phyloP scores from a whole-genome alignment of 1,140 invertebrate genomes.

The Listronotus bonariensis region DNA sequence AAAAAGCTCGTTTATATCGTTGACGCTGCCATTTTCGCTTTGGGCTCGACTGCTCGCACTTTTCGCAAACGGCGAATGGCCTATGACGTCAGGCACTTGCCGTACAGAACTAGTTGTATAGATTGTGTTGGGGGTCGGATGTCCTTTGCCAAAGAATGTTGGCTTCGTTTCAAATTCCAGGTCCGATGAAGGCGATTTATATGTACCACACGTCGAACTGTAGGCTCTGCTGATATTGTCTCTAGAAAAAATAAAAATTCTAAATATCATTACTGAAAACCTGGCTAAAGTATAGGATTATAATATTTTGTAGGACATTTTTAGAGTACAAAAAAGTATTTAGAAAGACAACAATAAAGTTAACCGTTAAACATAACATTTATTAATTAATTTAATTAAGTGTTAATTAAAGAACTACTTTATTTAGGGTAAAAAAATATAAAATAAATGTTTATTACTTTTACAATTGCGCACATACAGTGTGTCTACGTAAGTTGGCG shows the following conservation, averaged over 20 bases:
- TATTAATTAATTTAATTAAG: too few relatives aligned
- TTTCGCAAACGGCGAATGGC: conserved; percentile 60
- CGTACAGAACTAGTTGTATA: conserved; percentile 44
- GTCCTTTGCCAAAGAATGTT: conserved; percentile 34
- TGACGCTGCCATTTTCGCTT: conserved; percentile 49
- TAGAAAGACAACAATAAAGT: too few relatives aligned
- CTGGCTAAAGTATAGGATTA: too few relatives aligned
- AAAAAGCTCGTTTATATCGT: conserved; percentile 59
- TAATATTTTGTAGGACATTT: too few relatives aligned
- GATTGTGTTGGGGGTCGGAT: conserved; percentile 31
- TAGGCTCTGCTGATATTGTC: conserved; percentile 51
- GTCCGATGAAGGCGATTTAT: conserved; percentile 38
- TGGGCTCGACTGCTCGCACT: conserved; percentile 43
- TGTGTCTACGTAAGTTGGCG: too few relatives aligned
- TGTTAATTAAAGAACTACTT: too few relatives aligned
- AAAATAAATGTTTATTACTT: too few relatives aligned
- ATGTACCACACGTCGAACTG: conserved; percentile 55
- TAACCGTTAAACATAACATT: too few relatives aligned
- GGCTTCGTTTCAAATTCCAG: conserved; percentile 22
- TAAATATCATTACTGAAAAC: conserved; percentile 15
- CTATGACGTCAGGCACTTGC: conserved; percentile 70
- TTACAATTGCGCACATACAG: too few relatives aligned
- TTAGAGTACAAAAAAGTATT: too few relatives aligned
- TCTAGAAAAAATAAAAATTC: conserved; percentile 52
- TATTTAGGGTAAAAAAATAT: too few relatives aligned